Evolutionary conservation across 2,797 vertebrate genomes (phyloP).

Genomic region (Microctenopoma lineatum): DNA sequence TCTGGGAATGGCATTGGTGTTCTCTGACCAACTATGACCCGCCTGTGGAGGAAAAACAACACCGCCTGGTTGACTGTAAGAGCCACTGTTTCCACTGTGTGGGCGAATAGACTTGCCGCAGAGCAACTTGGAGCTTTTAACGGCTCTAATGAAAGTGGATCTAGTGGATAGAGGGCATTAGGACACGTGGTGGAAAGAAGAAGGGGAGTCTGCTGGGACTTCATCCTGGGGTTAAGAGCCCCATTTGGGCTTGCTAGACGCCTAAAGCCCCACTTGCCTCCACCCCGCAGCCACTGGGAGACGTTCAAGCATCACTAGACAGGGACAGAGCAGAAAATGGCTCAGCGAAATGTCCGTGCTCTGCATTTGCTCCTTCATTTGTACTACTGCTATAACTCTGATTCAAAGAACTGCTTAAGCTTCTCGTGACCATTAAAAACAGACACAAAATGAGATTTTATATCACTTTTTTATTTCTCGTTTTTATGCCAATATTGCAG

Average conservation of each 20-base stretch:
- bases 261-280: background rate
- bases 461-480: slow-evolving; percentile 91
- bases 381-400: background rate
- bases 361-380: slow-evolving; percentile 9
- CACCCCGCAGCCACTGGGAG: slow-evolving; percentile 11
- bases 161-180: slow-evolving; percentile 54
- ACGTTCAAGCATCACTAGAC: background rate
- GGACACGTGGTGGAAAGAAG: slow-evolving; percentile 25
- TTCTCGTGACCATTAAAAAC: slow-evolving; percentile 56
- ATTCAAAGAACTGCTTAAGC: background rate
- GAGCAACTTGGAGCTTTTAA: slow-evolving; percentile 65
- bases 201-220: slow-evolving; percentile 38
- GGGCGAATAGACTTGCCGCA: slow-evolving; percentile 32
- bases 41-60: background rate
- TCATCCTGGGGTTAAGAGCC: slow-evolving; percentile 52
- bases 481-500: slow-evolving; percentile 93
- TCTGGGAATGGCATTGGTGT: slow-evolving; percentile 25
- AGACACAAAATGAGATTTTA: slow-evolving; percentile 75
- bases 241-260: slow-evolving; percentile 37
- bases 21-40: slow-evolving; percentile 15
- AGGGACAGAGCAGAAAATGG: background rate
- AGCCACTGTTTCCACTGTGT: slow-evolving; percentile 17
- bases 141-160: slow-evolving; percentile 53
- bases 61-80: slow-evolving; percentile 57
- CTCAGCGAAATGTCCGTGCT: background rate